Evolutionary conservation across 64 coral and sea anemone species (phyloP).

Genomic region (Pocillopora damicornis): DNA sequence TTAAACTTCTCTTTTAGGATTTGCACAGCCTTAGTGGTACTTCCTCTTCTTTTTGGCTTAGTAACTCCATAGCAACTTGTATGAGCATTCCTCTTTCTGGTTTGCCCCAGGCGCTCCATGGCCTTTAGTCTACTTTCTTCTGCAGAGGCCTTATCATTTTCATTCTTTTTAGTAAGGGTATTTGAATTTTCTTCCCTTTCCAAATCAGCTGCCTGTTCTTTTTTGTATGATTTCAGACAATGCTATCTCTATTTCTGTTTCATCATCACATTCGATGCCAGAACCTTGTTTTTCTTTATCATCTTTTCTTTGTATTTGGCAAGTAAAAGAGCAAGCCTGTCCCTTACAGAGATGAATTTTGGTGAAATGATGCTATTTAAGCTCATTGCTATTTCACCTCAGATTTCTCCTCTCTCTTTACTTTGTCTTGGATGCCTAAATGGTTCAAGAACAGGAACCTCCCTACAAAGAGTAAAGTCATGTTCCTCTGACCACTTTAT

Average conservation of each 20-base stretch:
- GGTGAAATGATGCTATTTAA: conserved; percentile 19
- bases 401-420: conserved; percentile 40
- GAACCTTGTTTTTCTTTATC: conserved; percentile 15
- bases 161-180: conserved; percentile 54
- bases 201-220: conserved; percentile 47
- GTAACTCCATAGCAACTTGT: conserved; percentile 16
- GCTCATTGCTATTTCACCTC: conserved; percentile 33
- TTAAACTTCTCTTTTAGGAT: conserved; percentile 44
- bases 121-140: conserved; percentile 34
- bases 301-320: conserved; percentile 28
- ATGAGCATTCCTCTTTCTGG: conserved; percentile 54
- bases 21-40: conserved; percentile 47
- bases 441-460: conserved; percentile 30
- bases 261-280: conserved; percentile 48
- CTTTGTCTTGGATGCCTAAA: conserved; percentile 47
- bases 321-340: conserved; percentile 36
- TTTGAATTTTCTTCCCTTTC: conserved; percentile 56
- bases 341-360: conserved; percentile 40
- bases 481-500: conserved; percentile 11
- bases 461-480: conserved; percentile 40
- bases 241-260: conserved; percentile 48
- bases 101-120: conserved; percentile 47
- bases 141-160: conserved; percentile 34
- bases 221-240: conserved; percentile 38
- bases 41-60: conserved; percentile 33